Conservation (phyloP, 1,140 invertebrate species). For the Drosophila kikkawai region DNA sequence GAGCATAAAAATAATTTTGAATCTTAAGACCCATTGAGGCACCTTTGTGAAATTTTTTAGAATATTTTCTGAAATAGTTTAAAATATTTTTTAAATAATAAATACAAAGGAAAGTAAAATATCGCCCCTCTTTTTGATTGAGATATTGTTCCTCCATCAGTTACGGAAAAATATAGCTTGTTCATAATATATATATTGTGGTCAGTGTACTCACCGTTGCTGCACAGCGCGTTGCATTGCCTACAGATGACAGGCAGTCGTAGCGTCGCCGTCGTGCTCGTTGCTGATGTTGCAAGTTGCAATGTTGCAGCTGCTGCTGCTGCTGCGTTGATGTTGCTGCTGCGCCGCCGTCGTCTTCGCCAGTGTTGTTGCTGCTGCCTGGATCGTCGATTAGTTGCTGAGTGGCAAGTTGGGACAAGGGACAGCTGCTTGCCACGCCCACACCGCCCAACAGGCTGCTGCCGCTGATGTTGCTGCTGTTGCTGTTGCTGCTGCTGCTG, state of each 20-base stretch:
- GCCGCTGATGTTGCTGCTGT: slow-evolving; percentile 25
- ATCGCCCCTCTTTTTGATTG: neutral
- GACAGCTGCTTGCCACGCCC: slow-evolving; percentile 50
- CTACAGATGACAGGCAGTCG: slow-evolving; percentile 82
- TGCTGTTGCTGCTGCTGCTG: slow-evolving; percentile 30
- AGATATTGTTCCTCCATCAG: neutral
- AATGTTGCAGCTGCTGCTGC: slow-evolving; percentile 35
- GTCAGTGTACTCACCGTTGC: slow-evolving; percentile 75
- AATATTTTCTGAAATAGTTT: neutral
- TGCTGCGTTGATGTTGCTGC: slow-evolving; percentile 28
- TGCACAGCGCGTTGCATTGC: slow-evolving; percentile 85
- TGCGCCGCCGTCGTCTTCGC: slow-evolving; percentile 44
- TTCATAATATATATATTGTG: neutral
- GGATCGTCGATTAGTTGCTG: slow-evolving; percentile 51
- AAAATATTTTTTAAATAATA: neutral
- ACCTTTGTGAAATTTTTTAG: neutral
- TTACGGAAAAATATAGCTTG: neutral
- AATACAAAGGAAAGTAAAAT: too few species aligned
- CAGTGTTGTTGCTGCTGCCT: slow-evolving; percentile 39
- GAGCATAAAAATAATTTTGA: neutral
- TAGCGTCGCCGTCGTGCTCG: slow-evolving; percentile 59
- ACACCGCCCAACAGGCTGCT: slow-evolving; percentile 26
- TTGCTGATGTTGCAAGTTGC: slow-evolving; percentile 50
- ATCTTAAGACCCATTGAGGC: neutral
- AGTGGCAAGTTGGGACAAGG: slow-evolving; percentile 47